Evolutionary conservation across 2,888 invertebrate genomes (phyloP), one percentile per base, ranked within the genome.

Genomic region (Psococerastis gibbosa): DNA sequence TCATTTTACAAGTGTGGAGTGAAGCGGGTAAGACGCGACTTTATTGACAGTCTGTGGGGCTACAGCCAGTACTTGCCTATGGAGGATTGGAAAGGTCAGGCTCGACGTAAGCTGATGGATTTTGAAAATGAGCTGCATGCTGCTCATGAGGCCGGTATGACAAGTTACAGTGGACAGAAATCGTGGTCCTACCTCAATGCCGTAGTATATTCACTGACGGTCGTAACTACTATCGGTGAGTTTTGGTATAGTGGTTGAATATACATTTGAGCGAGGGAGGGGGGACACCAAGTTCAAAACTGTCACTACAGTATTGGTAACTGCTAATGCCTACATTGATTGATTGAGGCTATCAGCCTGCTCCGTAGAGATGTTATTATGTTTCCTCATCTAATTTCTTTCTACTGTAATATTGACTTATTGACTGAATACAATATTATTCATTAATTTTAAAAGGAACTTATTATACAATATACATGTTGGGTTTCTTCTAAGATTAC

Each of bases 191-290:
- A 88, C 59, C 69, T 87, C 60, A 88, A 88, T 59, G 79, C 83
- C 16, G 74, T 88, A 51, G 73, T 85, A 47, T 91, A 82, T 64
- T 82, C 83, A 58, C 66, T 88, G 63, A 85, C 87, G 51, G 73
- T 89, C 54, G 70, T 88, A 55, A 83, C 88, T 43, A 88, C 85
- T 38, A 87, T 89, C 64, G 89, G 89, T 87, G 75, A 75, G 74
- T 52, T n/a, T n/a, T n/a, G n/a, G n/a, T n/a, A n/a, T n/a, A n/a
- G n/a, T 31, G 23, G 13, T 5, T 16, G 18, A 16, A 2, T 15
- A 18, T 4, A 8, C n/a, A 17, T 16, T 22, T 22, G 15, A 41
- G n/a, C n/a, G 31, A 31, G 11, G n/a, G n/a, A n/a, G 31, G 9
- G 31, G 31, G n/a, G n/a, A 31, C n/a, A n/a, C n/a, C n/a, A n/a